A percentile compares a stretch with the other conserved stretches of the same genome.
Conservation (phyloP, 2,888 invertebrate species). For the Cerastis leucographa region DNA sequence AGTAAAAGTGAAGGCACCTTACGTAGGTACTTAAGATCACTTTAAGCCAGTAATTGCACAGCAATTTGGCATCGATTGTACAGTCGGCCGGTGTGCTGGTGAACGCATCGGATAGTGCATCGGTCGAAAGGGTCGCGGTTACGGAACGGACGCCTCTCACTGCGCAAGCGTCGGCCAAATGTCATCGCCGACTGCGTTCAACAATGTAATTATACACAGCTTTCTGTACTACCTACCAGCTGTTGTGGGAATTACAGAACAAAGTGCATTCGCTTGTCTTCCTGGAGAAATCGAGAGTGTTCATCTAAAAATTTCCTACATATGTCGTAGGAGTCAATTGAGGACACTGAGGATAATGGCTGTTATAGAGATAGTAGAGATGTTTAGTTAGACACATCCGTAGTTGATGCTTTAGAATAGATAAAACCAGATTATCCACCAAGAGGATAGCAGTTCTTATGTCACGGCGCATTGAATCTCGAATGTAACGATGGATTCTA, state of each 20-base stretch:
- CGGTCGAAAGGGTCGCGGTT: conserved; percentile 73
- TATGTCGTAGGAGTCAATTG: conserved; percentile 56
- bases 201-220: conserved; percentile 60
- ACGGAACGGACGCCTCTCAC: conserved; percentile 79
- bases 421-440: conserved; percentile 5
- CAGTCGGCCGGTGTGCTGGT: conserved; percentile 53
- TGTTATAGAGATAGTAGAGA: conserved; percentile 33
- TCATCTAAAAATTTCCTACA: conserved; percentile 43
- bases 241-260: conserved; percentile 62
- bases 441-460: background rate
- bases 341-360: conserved; percentile 26
- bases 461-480: background rate
- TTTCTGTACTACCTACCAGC: conserved; percentile 13
- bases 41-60: conserved; percentile 36
- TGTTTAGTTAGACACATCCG: conserved; percentile 40
- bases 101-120: conserved; percentile 74
- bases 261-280: conserved; percentile 42
- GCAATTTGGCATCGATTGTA: conserved; percentile 63
- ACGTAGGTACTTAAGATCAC: conserved; percentile 33
- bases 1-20: conserved; percentile 51
- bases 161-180: conserved; percentile 76
- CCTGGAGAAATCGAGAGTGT: conserved; percentile 56
- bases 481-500: background rate
- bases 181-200: conserved; percentile 77
- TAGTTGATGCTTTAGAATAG: conserved; percentile 32